Base-by-base conservation (phyloP, 2,113 vertebrate genomes). In the Scomber colias region DNA sequence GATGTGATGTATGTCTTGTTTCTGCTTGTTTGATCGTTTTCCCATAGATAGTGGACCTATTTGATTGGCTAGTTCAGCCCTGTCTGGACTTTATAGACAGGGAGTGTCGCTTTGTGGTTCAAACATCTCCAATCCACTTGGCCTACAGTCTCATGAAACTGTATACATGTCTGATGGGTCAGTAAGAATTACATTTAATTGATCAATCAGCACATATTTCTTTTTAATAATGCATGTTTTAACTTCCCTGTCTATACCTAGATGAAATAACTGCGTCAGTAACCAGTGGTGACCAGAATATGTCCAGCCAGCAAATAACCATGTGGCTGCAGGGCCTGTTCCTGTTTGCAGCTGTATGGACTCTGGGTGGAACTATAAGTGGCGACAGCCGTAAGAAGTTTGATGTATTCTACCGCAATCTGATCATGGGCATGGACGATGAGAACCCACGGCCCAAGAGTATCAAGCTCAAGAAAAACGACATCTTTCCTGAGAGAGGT, bases 311-410 rank as follows among this genome's bases (percentile, higher is more conserved):
- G 77, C 96, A 97, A 46, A 93, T 96, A 70, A 94, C 90, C 68
- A 90, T 95, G 27, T 98, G 97, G 97, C 95, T 99, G 15, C 97
- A 97, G 83, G 93, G 94, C 3, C 91, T 97, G 1, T 97, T 98
- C 80, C 92, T 99, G 24, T 98, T 98, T 30, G 92, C 97, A 6
- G 81, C 96, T 72, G 96, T 99, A 19, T 99, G 97, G 97, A 95
- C 95, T 0, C 62, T 98, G 62, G 96, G 96, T 0, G 95, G 96
- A 71, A 96, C 96, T 69, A 95, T 98, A 19, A 95, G 96, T 1
- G 92, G 93, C 4, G 94, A 96, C 19, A 95, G 96, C 90, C 95
- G 96, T 51, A 97, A 94, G 75, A 98, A 96, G 88, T 98, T 99
- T 87, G 97, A 98, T 80, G 5, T 81, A 0, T 98, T 96, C 92